Conservation (phyloP, 2,888 invertebrate genomes). For the Perithous albicinctus region DNA sequence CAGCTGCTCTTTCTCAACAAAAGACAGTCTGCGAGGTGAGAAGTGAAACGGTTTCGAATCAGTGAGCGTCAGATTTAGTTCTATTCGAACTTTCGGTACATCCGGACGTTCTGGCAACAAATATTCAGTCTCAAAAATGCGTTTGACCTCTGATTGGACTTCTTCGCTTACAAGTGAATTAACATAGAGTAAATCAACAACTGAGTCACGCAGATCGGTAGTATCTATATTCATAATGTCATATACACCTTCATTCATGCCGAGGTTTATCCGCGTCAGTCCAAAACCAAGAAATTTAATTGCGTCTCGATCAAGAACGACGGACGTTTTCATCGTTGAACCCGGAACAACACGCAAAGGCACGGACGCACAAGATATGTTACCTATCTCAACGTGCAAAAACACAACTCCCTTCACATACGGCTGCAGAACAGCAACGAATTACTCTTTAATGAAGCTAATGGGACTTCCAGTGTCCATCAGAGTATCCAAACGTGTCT, state of each 20-base stretch:
- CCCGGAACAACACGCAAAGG: not conserved
- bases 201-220: not conserved
- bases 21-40: conserved; percentile 45
- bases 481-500: conserved; percentile 25
- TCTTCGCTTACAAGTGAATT: not conserved
- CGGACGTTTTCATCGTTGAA: conserved; percentile 1
- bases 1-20: conserved; percentile 33
- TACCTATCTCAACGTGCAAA: not conserved
- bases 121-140: conserved; percentile 26
- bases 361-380: not conserved
- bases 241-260: not conserved
- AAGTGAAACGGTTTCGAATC: conserved; percentile 39
- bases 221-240: conserved; percentile 22
- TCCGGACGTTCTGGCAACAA: conserved; percentile 38
- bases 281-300: conserved; percentile 18
- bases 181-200: not conserved
- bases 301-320: conserved; percentile 7
- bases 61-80: conserved; percentile 34
- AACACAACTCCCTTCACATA: not conserved
- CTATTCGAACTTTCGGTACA: conserved; percentile 26
- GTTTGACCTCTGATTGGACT: conserved; percentile 1
- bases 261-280: not conserved
- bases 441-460: conserved; percentile 37
- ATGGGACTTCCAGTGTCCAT: conserved; percentile 42
- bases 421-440: not conserved